These are phyloP conservation scores for Melipona bicolor DNA, from an alignment of 2,888 invertebrate genomes.

Conservation along the genomic window DNA sequence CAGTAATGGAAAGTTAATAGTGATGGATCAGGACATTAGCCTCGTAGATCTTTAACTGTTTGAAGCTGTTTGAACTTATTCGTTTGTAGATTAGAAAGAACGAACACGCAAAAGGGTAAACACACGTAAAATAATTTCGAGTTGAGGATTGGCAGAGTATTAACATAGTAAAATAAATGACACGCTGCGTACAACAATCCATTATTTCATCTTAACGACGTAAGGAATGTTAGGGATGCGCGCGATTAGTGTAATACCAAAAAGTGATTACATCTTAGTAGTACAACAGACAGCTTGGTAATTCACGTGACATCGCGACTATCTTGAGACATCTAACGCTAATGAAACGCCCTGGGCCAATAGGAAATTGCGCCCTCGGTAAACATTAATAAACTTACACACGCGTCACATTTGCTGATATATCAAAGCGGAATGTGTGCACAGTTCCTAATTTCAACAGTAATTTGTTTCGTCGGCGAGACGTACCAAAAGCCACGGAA, in stretches of 20 bases:
- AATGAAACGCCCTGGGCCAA: constrained; percentile 70
- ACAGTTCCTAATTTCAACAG: constrained; percentile 42
- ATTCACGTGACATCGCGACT: constrained; percentile 35
- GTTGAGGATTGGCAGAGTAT: neutral
- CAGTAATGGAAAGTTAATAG: too few species aligned
- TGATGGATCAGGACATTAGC: too few species aligned
- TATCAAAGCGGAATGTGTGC: constrained; percentile 24
- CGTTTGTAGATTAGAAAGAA: too few species aligned
- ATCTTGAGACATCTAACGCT: constrained; percentile 60
- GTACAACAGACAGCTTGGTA: constrained; percentile 29
- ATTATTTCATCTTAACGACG: neutral
- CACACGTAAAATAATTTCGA: neutral
- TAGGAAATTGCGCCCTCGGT: constrained; percentile 65
- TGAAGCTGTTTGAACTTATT: too few species aligned
- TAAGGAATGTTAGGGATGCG: neutral
- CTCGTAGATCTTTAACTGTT: too few species aligned
- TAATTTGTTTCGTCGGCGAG: constrained; percentile 32
- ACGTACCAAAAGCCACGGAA: neutral
- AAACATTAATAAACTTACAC: constrained; percentile 67
- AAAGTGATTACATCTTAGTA: constrained; percentile 24
- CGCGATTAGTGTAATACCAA: constrained; percentile 5
- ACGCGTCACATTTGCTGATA: constrained; percentile 23
- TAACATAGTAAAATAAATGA: neutral
- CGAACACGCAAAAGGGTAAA: too few species aligned
- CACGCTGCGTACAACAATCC: neutral